Conservation (phyloP, 1,140 invertebrate genomes). For the Aphidius ervi region DNA sequence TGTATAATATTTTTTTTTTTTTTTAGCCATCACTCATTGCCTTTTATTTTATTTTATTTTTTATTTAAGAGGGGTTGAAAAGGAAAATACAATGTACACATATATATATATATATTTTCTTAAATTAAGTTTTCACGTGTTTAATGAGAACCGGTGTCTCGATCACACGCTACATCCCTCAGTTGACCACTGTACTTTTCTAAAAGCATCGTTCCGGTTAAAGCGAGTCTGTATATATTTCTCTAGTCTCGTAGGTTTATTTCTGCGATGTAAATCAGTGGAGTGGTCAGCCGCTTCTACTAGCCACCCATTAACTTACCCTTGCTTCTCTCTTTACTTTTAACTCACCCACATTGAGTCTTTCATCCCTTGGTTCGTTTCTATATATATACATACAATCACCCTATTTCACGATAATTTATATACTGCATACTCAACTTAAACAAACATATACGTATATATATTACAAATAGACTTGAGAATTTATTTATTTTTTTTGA, state of each 20-base stretch:
- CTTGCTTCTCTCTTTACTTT: background rate
- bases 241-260: background rate
- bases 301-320: constrained; percentile 32
- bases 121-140: background rate
- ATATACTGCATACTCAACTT: too few relatives aligned
- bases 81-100: too few relatives aligned
- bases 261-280: constrained; percentile 32
- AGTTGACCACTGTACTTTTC: constrained; percentile 27
- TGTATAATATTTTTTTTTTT: background rate
- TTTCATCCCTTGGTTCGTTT: too few relatives aligned
- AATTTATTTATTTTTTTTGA: too few relatives aligned
- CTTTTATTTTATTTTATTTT: background rate
- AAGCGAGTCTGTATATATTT: constrained; percentile 12
- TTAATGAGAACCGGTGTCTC: constrained; percentile 30
- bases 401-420: too few relatives aligned
- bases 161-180: constrained; percentile 30
- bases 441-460: too few relatives aligned
- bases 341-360: constrained; percentile 1
- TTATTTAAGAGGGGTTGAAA: too few relatives aligned
- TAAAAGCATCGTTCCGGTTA: constrained; percentile 18
- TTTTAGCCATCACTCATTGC: background rate
- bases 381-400: too few relatives aligned
- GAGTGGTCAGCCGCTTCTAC: constrained; percentile 29
- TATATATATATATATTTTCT: too few relatives aligned
- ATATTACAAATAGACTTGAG: too few relatives aligned